Base-by-base conservation (phyloP, 2,888 invertebrate species). In the Phania funesta region DNA sequence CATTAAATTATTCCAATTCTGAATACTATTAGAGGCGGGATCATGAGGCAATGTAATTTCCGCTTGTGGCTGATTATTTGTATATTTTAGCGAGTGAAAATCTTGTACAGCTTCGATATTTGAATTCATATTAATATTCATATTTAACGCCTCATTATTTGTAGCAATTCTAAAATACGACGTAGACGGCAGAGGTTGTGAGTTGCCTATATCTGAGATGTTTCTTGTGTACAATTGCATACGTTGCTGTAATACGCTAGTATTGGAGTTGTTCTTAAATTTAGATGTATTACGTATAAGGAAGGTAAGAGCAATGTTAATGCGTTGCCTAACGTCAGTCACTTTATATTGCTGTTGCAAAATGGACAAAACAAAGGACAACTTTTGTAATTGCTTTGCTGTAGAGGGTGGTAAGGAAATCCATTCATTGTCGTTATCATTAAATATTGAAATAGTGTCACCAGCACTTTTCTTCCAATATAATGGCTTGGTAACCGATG, bases 281-380 rank as follows among this genome's bases (percentile, higher is more conserved):
- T 79, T 79, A 2, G 78, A 79, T n/a, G 56, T 65, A 46, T 73
- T 73, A 6, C 65, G 64, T 60, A 74, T 74, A 46, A 79, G 62
- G 9, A 64, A 75, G 3, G 68, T 64, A 3, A 80, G 58, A 5
- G 80, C 80, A 41, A 80, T 68, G 24, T 80, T 80, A 41, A 80
- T 75, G 3, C 80, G 74, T 58, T 80, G 80, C 11, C 67, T 38
- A 1, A 70, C 75, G 24, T 80, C 75, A 58, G 18, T 64, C 0
- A 62, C 54, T 56, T 75, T 74, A 41, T 75, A 80, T 38, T 80
- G 74, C 24, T 75, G 68, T 11, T 80, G 80, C 16, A 80, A 20
- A 29, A 75, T 80, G 11, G 80, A 80, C n/a, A 80, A 54, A 50
- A 80, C 74, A 70, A 80, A 80, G 0, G 80, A 75, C 16, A 80